Percentiles rank a stretch among this genome's conserved stretches.
phyloP scores from a whole-genome alignment of 2,113 vertebrate genomes.

The Scopus umbretta region DNA sequence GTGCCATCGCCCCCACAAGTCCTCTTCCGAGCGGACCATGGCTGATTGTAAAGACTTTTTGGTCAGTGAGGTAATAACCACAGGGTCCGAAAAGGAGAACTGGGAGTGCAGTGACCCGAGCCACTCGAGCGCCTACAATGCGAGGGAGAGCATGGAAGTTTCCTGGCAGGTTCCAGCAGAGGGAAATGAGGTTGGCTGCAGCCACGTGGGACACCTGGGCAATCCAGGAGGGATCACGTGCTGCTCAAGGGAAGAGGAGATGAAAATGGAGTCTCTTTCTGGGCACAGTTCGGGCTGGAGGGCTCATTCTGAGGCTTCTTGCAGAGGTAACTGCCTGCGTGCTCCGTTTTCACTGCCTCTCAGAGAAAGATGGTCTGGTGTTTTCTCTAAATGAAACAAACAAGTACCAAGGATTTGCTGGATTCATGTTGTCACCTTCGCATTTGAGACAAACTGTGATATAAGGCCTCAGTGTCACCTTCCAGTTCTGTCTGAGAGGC shows the following conservation, averaged over 20 bases:
- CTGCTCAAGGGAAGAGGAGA: not conserved
- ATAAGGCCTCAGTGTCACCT: not conserved
- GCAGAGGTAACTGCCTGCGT: not conserved
- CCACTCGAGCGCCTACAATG: fast-evolving
- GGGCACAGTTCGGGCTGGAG: not conserved
- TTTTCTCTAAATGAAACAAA: not conserved
- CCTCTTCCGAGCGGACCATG: not conserved
- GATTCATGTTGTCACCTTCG: not conserved
- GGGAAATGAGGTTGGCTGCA: not conserved
- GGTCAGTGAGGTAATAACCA: constrained; percentile 38
- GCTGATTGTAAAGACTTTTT: not conserved
- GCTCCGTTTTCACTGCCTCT: not conserved
- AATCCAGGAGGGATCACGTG: not conserved
- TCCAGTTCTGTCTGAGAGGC: not conserved
- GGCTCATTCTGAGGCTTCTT: not conserved
- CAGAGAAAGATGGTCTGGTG: not conserved
- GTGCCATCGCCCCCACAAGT: not conserved
- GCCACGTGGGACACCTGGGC: not conserved
- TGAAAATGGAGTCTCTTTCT: not conserved
- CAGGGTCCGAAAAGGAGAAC: not conserved
- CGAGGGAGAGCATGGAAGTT: not conserved
- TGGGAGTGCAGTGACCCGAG: not conserved
- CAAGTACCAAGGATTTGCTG: not conserved
- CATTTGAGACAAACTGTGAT: not conserved
- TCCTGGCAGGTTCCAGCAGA: not conserved